Evolutionary conservation across 2,888 invertebrate species (phyloP).

Genomic region (Thymelicus sylvestris): DNA sequence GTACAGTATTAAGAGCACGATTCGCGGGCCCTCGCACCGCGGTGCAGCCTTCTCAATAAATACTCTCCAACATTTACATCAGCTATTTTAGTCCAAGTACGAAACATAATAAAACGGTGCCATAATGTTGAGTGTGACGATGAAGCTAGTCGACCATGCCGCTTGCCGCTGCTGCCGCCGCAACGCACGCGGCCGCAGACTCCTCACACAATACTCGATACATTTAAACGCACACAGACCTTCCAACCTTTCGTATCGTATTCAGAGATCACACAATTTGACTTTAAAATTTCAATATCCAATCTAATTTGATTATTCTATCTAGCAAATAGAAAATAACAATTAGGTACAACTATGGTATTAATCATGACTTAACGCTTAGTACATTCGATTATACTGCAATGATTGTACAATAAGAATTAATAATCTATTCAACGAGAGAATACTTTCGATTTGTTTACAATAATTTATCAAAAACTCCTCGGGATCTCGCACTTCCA

Average conservation of each 20-base stretch:
- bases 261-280: conserved; percentile 70
- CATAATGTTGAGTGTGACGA: conserved; percentile 54
- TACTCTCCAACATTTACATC: conserved; percentile 62
- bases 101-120: conserved; percentile 61
- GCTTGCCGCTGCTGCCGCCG: too few relatives aligned
- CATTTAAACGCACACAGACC: conserved; percentile 52
- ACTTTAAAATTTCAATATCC: conserved; percentile 69
- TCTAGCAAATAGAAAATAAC: conserved; percentile 84
- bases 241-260: conserved; percentile 49
- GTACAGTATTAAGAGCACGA: conserved; percentile 42
- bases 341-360: conserved; percentile 81
- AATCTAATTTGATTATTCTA: conserved; percentile 84
- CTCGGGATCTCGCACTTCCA: conserved; percentile 64
- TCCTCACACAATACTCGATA: conserved; percentile 42
- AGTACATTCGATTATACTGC: conserved; percentile 74
- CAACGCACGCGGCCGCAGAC: neutral
- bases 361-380: conserved; percentile 63
- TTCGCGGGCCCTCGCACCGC: conserved; percentile 47
- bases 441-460: conserved; percentile 70
- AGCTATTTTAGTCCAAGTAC: conserved; percentile 58
- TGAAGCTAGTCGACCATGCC: conserved; percentile 47
- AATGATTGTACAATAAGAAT: conserved; percentile 73
- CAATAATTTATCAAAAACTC: conserved; percentile 74
- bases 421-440: conserved; percentile 74
- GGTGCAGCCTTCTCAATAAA: conserved; percentile 67